These are phyloP conservation scores for Aselliscus stoliczkanus DNA, from an alignment of 2,797 vertebrate genomes.

Conservation along the genomic window DNA sequence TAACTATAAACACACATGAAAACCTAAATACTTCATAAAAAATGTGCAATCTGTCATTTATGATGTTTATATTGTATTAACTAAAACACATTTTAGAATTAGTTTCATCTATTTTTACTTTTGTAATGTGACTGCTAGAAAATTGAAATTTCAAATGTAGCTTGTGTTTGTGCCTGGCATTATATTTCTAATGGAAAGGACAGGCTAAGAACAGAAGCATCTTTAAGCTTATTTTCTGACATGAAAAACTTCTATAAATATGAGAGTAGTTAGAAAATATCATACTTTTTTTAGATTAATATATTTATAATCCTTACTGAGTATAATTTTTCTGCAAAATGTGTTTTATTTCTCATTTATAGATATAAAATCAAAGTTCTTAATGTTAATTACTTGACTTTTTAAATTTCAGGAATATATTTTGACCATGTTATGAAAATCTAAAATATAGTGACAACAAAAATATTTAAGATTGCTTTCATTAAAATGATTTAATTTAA, in stretches of 20 bases:
- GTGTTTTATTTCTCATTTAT: background rate
- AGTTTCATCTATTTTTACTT: background rate
- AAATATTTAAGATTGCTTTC: background rate
- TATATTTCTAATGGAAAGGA: background rate
- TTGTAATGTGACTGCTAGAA: background rate
- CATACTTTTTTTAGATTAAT: background rate
- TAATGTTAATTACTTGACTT: background rate
- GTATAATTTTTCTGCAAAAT: background rate
- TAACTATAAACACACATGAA: background rate
- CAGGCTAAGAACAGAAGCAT: background rate
- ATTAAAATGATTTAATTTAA: slow-evolving; percentile 4
- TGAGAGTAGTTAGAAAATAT: background rate
- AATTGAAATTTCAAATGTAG: background rate
- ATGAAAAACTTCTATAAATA: background rate
- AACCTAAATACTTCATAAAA: background rate
- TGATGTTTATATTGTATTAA: background rate
- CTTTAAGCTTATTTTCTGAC: background rate
- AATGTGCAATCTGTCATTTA: background rate
- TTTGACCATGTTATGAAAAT: background rate
- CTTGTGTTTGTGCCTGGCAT: background rate
- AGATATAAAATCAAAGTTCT: background rate
- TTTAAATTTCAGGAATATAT: background rate
- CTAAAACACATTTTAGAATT: background rate
- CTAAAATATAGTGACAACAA: background rate
- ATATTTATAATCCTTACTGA: background rate